Conservation (phyloP, 2,888 invertebrate species). For the Cheilosia urbana region DNA sequence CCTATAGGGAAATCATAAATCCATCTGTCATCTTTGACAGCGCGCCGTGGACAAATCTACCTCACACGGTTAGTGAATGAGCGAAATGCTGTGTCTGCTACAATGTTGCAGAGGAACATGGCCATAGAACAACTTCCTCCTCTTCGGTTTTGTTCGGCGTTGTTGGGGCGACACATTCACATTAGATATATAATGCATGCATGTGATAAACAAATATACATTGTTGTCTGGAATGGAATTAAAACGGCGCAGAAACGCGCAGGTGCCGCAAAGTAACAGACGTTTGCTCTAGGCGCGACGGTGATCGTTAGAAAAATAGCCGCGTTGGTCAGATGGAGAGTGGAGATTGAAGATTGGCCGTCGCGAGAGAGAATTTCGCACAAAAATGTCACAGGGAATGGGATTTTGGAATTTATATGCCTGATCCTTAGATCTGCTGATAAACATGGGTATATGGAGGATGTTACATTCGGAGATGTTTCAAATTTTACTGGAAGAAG, state of each 20-base stretch:
- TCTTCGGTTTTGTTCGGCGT: constrained; percentile 1
- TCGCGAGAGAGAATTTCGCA: no score
- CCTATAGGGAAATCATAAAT: constrained; percentile 71
- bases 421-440: no score
- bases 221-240: constrained; percentile 18
- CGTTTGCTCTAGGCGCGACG: background rate
- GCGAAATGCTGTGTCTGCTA: constrained; percentile 32
- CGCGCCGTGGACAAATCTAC: constrained; percentile 58
- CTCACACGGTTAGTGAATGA: constrained; percentile 46
- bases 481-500: no score
- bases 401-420: no score
- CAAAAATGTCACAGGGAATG: no score
- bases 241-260: background rate
- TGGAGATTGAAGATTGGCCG: background rate
- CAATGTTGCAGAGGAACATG: constrained; percentile 36
- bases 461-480: no score
- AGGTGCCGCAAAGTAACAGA: background rate
- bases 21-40: constrained; percentile 67
- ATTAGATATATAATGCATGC: no score
- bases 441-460: no score
- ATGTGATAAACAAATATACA: constrained; percentile 20
- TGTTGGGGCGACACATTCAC: background rate
- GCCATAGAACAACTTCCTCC: constrained; percentile 14
- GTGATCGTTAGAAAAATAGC: constrained; percentile 32
- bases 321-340: background rate